Base-by-base conservation (phyloP, 2,113 vertebrate genomes). In the Oncorhynchus gorbuscha region DNA sequence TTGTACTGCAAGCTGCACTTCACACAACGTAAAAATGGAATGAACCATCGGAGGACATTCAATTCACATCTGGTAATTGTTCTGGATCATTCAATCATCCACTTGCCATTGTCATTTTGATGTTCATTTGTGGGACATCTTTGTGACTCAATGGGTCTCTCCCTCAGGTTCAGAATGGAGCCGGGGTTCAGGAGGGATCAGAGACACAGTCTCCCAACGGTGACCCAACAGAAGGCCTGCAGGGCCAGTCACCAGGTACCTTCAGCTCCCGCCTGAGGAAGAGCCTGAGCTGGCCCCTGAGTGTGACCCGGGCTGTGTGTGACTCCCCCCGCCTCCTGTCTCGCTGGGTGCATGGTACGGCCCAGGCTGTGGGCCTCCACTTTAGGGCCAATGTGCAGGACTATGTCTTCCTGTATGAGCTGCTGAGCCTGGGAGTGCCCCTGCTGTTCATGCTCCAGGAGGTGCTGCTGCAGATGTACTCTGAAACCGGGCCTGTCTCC, bases 1-100 rank as follows among this genome's bases (percentile, higher is more conserved):
- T 92, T 99, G 85, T 99, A 97, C 91, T 99, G 98, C 93, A 97
- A 97, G 85, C 92, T 95, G 87, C 97, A 99, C 83, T 99, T 97
- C 90, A 92, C 92, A 4, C 95, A 96, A 82, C 95, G 93, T 74
- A 96, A 94, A 91, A 91, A 88, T 22, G 94, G 81, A 28, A 93
- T 80, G 3, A 96, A 93, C 26, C 92, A 94, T 12, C 95, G 93
- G 80, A 94, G 94, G 87, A 92, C 90, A 72, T 88, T 91, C 24
- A 92, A 95, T 3, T 28, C 93, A 35, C 87, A 68, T 58, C 85
- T 83, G 64, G 94, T 94, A 88, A 92, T 83, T 80, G 1, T 13
- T 48, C 22, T 73, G 22, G 2, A 12, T 48, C 12, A 26, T 16
- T 51, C 39, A n/a, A n/a, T 58, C 39, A 45, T 45, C 39, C 39